Conservation (phyloP, 2,797 vertebrate species). For the Anniella stebbinsi region DNA sequence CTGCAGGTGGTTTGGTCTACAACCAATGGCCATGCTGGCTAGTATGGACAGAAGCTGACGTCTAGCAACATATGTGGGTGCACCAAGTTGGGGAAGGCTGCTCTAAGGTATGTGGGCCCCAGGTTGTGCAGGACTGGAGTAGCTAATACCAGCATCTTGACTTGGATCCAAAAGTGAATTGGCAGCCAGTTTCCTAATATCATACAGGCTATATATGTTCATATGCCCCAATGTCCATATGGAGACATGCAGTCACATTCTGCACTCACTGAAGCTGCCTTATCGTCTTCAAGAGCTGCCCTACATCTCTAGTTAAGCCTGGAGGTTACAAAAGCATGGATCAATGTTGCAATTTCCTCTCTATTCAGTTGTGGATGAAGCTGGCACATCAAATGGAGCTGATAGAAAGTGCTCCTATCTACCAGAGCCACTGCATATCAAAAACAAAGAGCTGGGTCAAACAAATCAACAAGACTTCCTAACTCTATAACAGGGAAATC, state of each 20-base stretch:
- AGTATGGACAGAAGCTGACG: too few relatives aligned
- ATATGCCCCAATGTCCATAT: too few relatives aligned
- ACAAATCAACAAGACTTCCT: too few relatives aligned
- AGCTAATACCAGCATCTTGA: not conserved
- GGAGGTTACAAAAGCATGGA: too few relatives aligned
- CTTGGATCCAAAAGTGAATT: not conserved
- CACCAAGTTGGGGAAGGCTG: not conserved
- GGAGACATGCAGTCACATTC: not conserved
- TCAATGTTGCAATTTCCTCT: not conserved
- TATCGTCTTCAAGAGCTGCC: not conserved
- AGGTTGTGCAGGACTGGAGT: not conserved
- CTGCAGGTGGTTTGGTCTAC: not conserved
- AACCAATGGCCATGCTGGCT: too few relatives aligned
- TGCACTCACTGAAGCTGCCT: not conserved
- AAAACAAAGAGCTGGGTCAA: not conserved
- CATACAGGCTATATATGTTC: not conserved
- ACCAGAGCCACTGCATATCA: not conserved
- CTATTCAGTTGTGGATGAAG: not conserved
- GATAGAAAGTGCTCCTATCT: not conserved
- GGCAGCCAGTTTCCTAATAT: not conserved
- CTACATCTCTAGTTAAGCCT: not conserved
- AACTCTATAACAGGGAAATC: too few relatives aligned
- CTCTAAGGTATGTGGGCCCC: not conserved
- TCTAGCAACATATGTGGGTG: not conserved
- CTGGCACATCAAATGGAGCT: not conserved